Evolutionary conservation across 2,888 invertebrate genomes (phyloP).

Genomic region (Tenthredo notha): DNA sequence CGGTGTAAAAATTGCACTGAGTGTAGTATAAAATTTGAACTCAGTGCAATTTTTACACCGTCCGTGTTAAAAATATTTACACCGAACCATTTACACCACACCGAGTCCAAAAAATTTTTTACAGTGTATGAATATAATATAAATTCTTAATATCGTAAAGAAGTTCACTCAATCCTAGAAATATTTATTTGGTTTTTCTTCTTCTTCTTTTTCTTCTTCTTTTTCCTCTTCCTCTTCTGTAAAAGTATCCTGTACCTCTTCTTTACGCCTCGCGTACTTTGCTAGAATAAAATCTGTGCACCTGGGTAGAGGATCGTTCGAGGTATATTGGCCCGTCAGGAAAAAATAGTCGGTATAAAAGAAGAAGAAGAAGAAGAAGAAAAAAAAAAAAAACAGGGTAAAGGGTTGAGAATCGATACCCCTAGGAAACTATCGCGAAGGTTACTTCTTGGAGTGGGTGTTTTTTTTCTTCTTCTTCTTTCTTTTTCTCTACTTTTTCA

Average conservation of each 20-base stretch:
- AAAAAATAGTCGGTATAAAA: not conserved
- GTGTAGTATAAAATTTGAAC: too few species aligned
- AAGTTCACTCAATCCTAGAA: not conserved
- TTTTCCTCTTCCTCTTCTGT: not conserved
- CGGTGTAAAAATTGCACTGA: too few species aligned
- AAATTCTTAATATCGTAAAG: not conserved
- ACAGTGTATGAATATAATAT: too few species aligned
- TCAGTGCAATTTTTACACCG: too few species aligned
- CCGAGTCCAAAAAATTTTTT: too few species aligned
- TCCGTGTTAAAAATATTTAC: too few species aligned
- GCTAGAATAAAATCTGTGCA: not conserved
- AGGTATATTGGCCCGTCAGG: constrained; percentile 9
- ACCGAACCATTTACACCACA: too few species aligned
- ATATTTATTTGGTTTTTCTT: not conserved
- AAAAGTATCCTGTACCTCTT: not conserved
- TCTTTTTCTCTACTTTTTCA: not conserved
- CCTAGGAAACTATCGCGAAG: not conserved
- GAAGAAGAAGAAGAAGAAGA: not conserved
- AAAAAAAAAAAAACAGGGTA: not conserved
- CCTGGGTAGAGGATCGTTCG: constrained; percentile 24
- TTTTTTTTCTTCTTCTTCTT: not conserved
- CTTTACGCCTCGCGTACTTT: not conserved
- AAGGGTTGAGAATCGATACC: constrained; percentile 12
- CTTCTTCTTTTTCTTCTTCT: not conserved
- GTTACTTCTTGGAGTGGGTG: not conserved